Percentiles rank a stretch among this genome's conserved stretches.
These are phyloP conservation scores for Passerculus sandwichensis DNA, from an alignment of 2,797 vertebrate species.

Conservation along the genomic window DNA sequence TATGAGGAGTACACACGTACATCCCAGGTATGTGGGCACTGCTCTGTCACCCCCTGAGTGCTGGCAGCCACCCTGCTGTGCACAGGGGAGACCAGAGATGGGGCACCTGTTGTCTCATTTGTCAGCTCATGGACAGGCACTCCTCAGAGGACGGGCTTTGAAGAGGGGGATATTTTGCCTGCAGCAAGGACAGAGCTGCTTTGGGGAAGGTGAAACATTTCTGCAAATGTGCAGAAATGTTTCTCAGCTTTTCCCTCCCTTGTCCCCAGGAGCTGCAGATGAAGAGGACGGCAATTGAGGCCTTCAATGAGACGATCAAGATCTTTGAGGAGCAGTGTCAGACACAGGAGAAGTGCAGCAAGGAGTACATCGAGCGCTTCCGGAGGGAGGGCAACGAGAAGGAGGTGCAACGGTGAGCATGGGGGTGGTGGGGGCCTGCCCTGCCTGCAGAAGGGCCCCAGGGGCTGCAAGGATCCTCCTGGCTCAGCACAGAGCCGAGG, in stretches of 20 bases:
- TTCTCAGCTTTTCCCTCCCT: background rate
- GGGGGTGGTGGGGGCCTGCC: background rate
- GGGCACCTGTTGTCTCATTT: fast-evolving
- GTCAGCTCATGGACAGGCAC: background rate
- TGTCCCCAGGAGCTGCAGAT: constrained; percentile 87
- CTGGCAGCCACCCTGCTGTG: background rate
- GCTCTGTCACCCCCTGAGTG: background rate
- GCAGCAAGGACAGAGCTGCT: background rate
- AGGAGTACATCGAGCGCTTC: constrained; percentile 91
- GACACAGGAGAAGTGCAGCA: constrained; percentile 90
- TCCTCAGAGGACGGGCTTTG: background rate
- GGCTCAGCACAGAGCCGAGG: background rate
- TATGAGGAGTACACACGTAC: constrained; percentile 89
- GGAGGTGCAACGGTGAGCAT: constrained; percentile 86
- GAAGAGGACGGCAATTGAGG: constrained; percentile 91
- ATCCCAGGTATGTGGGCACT: constrained; percentile 80
- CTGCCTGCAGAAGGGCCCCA: background rate
- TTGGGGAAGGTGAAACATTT: background rate
- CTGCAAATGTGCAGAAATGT: background rate
- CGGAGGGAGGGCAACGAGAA: constrained; percentile 85
- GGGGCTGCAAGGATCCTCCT: background rate
- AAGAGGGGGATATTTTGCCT: background rate
- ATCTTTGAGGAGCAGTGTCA: constrained; percentile 95
- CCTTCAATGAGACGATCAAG: constrained; percentile 93
- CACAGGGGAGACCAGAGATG: background rate